These are phyloP conservation scores for Orgyia antiqua DNA, from an alignment of 2,888 invertebrate species.

Conservation along the genomic window DNA sequence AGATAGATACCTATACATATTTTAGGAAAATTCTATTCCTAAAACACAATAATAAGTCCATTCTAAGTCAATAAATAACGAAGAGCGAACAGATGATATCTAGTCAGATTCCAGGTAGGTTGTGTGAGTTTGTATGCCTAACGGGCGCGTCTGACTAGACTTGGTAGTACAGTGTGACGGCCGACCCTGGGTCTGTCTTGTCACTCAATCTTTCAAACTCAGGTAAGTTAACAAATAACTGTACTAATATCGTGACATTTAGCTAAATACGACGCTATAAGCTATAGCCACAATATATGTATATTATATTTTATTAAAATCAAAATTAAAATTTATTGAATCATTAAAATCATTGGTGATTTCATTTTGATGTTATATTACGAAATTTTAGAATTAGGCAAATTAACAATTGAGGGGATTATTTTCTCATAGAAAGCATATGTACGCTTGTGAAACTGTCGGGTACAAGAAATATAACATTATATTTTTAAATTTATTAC, in stretches of 20 bases:
- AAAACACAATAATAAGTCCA: conserved; percentile 11
- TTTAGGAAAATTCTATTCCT: too few relatives aligned
- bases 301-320: not conserved
- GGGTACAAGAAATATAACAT: too few relatives aligned
- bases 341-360: not conserved
- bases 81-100: conserved; percentile 57
- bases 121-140: conserved; percentile 62
- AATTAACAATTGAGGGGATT: too few relatives aligned
- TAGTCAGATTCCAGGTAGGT: conserved; percentile 59
- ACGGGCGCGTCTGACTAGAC: conserved; percentile 55
- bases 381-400: too few relatives aligned
- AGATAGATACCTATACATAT: too few relatives aligned
- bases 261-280: conserved; percentile 45
- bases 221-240: conserved; percentile 47
- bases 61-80: conserved; percentile 46
- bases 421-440: too few relatives aligned
- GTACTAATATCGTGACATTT: conserved; percentile 41
- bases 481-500: too few relatives aligned
- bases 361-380: not conserved
- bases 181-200: conserved; percentile 43
- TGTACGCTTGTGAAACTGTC: too few relatives aligned
- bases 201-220: conserved; percentile 56
- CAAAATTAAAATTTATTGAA: not conserved
- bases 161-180: conserved; percentile 43
- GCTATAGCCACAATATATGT: conserved; percentile 19